These are phyloP conservation scores for Abscondita cerata DNA, from an alignment of 2,888 invertebrate genomes.

Conservation along the genomic window DNA sequence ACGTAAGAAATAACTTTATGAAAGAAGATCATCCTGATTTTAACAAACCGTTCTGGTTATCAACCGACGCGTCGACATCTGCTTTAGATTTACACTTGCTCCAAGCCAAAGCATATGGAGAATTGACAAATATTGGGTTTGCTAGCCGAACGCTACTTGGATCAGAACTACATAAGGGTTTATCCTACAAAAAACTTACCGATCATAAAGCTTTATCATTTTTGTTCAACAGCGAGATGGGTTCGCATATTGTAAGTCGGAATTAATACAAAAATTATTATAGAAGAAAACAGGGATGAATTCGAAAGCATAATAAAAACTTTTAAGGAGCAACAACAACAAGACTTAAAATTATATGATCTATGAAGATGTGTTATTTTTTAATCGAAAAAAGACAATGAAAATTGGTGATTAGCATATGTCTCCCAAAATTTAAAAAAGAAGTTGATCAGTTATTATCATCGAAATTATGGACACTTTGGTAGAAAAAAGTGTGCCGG, in stretches of 20 bases:
- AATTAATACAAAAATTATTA: no score
- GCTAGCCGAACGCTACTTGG: constrained; percentile 13
- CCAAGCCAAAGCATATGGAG: neutral
- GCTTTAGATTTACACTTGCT: constrained; percentile 23
- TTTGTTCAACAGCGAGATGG: no score
- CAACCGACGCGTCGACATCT: constrained; percentile 17
- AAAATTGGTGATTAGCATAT: constrained; percentile 7
- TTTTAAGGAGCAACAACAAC: no score
- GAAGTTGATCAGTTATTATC: neutral
- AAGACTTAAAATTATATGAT: no score
- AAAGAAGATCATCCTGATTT: constrained; percentile 17
- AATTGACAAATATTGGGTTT: constrained; percentile 14
- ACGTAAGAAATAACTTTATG: constrained; percentile 6
- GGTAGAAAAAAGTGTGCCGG: no score
- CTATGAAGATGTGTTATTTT: no score
- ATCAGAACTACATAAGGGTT: constrained; percentile 5
- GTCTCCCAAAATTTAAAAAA: neutral
- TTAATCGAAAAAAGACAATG: neutral
- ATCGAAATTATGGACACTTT: no score
- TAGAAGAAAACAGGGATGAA: no score
- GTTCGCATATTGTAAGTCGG: no score
- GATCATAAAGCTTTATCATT: no score
- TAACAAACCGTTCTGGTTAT: constrained; percentile 9
- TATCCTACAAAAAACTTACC: constrained; percentile 1
- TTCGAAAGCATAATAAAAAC: no score